Evolutionary conservation across 37 sponge, comb jelly and placozoan species (phyloP).

Genomic region (Theonella swinhoei): DNA sequence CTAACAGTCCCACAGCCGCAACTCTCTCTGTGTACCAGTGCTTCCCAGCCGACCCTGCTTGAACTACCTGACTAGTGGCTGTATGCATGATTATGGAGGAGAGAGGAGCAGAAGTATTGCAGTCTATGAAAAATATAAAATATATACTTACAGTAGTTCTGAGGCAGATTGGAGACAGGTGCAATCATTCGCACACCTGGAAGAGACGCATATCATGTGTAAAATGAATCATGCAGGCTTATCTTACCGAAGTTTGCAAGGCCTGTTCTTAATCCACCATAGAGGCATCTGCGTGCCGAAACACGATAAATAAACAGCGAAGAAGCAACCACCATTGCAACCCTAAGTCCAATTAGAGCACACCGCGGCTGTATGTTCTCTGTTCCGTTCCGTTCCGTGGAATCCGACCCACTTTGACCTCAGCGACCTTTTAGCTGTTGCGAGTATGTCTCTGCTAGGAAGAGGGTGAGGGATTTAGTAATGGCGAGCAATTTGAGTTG

Average conservation of each 20-base stretch:
- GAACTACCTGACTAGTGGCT: not conserved
- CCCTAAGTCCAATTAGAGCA: not conserved
- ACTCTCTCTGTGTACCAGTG: conserved; percentile 78
- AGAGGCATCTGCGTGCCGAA: not conserved
- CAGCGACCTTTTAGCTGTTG: not conserved
- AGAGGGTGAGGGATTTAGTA: not conserved
- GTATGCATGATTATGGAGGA: too few species aligned
- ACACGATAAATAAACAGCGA: not conserved
- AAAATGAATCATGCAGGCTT: too few species aligned
- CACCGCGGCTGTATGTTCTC: not conserved
- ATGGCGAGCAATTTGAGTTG: not conserved
- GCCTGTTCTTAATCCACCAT: too few species aligned
- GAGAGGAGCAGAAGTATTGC: not conserved
- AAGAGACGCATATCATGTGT: too few species aligned
- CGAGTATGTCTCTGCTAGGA: not conserved
- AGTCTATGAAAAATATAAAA: too few species aligned
- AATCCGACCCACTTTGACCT: not conserved
- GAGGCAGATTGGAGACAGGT: too few species aligned
- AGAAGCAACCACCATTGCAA: not conserved
- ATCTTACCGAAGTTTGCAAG: too few species aligned
- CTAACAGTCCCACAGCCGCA: conserved; percentile 57
- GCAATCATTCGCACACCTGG: too few species aligned
- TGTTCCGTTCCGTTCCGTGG: too few species aligned
- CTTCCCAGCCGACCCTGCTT: conserved; percentile 7
- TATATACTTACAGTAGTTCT: not conserved